Percentiles rank a stretch among this genome's conserved stretches.
Evolutionary conservation across 2,113 vertebrate genomes (phyloP).

Genomic region (Fulica atra): DNA sequence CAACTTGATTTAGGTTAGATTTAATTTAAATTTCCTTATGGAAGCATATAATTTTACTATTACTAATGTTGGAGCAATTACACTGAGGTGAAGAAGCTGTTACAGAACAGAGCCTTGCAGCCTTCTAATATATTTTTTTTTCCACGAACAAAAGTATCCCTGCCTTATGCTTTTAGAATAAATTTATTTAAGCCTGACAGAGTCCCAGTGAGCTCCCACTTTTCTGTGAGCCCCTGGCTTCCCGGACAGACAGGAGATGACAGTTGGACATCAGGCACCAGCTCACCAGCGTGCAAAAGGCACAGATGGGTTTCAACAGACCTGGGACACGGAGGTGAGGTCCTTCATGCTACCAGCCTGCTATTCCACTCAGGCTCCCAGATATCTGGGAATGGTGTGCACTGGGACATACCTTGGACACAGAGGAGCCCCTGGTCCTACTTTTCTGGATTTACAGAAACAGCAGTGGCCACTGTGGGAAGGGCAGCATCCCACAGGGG

Average conservation of each 20-base stretch:
- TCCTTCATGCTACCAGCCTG: background rate
- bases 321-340: background rate
- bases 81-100: background rate
- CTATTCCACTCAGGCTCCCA: background rate
- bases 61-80: conserved; percentile 21
- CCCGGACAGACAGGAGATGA: background rate
- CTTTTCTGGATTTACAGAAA: background rate
- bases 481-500: background rate
- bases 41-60: conserved; percentile 37
- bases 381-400: background rate
- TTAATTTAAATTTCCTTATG: background rate
- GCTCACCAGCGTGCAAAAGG: background rate
- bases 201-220: background rate
- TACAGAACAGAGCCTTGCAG: background rate
- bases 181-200: background rate
- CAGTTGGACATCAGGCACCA: background rate
- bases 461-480: background rate
- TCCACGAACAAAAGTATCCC: background rate
- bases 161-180: background rate
- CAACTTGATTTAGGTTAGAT: conserved; percentile 25
- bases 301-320: background rate
- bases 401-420: background rate
- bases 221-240: background rate
- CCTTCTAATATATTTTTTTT: background rate
- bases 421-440: background rate